Conservation (phyloP, 2,797 vertebrate genomes). For the Sebastolobus altivelis region DNA sequence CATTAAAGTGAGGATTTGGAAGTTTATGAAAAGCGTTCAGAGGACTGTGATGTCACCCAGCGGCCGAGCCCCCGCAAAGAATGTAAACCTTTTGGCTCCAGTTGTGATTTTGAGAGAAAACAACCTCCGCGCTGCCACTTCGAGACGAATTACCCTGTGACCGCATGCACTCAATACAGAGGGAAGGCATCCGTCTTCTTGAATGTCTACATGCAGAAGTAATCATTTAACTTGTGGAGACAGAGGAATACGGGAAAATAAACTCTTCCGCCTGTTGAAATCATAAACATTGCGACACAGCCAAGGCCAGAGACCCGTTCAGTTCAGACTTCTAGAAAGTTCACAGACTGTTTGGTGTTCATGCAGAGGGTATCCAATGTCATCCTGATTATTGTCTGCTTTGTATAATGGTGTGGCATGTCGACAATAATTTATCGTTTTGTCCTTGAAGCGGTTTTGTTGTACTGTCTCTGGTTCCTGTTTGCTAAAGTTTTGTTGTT, state of each 20-base stretch:
- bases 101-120: conserved; percentile 38
- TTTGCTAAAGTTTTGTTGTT: conserved; percentile 31
- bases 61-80: conserved; percentile 22
- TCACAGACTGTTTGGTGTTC: conserved; percentile 24
- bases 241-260: conserved; percentile 40
- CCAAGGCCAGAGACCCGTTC: conserved; percentile 22
- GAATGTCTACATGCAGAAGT: conserved; percentile 36
- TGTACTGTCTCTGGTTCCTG: conserved; percentile 23
- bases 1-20: conserved; percentile 40
- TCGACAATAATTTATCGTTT: conserved; percentile 49
- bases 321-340: conserved; percentile 8
- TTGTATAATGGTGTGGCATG: conserved; percentile 31
- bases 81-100: conserved; percentile 57
- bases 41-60: conserved; percentile 42
- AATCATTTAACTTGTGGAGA: conserved; percentile 37
- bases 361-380: conserved; percentile 27
- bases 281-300: conserved; percentile 53
- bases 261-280: conserved; percentile 54
- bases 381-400: conserved; percentile 37
- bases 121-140: conserved; percentile 26
- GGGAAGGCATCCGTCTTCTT: conserved; percentile 28
- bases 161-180: conserved; percentile 35
- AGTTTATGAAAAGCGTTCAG: conserved; percentile 11
- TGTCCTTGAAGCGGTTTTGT: conserved; percentile 31
- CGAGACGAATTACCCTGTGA: conserved; percentile 6